Evolutionary conservation across 2,888 invertebrate species (phyloP).

Genomic region (Spicauda simplicius): DNA sequence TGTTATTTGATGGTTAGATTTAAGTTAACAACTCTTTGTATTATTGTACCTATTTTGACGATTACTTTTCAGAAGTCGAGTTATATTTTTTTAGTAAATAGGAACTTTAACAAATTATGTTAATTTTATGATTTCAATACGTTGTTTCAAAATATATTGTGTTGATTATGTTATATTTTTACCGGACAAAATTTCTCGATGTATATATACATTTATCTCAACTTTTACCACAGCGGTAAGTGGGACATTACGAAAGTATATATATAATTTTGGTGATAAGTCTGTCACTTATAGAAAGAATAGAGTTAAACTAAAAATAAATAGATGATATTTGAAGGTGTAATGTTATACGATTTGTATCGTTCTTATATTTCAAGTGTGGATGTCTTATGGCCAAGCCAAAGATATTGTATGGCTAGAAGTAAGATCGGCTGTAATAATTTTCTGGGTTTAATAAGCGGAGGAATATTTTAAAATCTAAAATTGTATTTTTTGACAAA

Average conservation of each 20-base stretch:
- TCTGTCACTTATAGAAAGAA: slow-evolving; percentile 10
- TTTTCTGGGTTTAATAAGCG: no score
- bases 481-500: no score
- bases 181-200: background rate
- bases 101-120: background rate
- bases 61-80: background rate
- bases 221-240: background rate
- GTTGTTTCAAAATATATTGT: background rate
- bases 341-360: no score
- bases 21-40: background rate
- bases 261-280: slow-evolving; percentile 1
- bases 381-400: background rate
- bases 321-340: background rate
- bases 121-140: background rate
- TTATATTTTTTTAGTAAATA: no score
- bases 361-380: background rate
- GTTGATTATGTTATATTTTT: no score
- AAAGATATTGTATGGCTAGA: background rate
- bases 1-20: background rate
- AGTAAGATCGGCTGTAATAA: background rate
- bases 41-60: background rate
- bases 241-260: background rate
- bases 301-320: background rate
- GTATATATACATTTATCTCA: background rate
- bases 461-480: no score